These are phyloP conservation scores for Pygmarrhopalites habei DNA, from an alignment of 1,140 invertebrate species.

Conservation along the genomic window DNA sequence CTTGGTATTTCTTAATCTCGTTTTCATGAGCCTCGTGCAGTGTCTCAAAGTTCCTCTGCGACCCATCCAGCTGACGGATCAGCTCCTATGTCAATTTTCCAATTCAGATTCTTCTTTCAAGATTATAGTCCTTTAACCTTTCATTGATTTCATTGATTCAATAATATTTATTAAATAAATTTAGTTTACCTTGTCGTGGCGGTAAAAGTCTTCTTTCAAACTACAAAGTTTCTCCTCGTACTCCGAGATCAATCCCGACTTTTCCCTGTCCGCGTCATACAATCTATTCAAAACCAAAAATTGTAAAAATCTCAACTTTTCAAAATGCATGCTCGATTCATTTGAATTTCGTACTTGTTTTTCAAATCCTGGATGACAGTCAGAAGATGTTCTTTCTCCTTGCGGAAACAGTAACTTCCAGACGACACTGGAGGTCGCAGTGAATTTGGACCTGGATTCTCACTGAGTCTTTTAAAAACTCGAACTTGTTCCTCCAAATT, in stretches of 20 bases:
- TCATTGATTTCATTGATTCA: neutral
- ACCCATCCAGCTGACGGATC: neutral
- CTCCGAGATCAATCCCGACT: neutral
- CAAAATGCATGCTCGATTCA: neutral
- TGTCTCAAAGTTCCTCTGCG: neutral
- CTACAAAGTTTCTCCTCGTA: neutral
- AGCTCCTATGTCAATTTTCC: neutral
- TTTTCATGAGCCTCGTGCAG: neutral
- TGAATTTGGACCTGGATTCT: neutral
- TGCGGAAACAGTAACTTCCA: slow-evolving; percentile 4
- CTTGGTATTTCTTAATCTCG: neutral
- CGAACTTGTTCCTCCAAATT: neutral
- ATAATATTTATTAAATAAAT: neutral
- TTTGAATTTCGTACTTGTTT: neutral
- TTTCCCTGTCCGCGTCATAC: neutral
- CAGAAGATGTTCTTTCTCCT: neutral
- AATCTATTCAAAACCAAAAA: neutral
- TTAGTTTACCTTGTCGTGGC: neutral
- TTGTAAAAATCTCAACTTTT: neutral
- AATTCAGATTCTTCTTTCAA: neutral
- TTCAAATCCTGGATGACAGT: neutral
- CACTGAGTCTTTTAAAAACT: neutral
- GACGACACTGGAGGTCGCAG: neutral
- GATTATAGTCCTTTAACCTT: neutral
- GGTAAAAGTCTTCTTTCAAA: neutral